Percentiles rank a stretch among this genome's conserved stretches.
These are phyloP conservation scores for Campaea margaritaria DNA, from an alignment of 2,888 invertebrate species.

Conservation along the genomic window DNA sequence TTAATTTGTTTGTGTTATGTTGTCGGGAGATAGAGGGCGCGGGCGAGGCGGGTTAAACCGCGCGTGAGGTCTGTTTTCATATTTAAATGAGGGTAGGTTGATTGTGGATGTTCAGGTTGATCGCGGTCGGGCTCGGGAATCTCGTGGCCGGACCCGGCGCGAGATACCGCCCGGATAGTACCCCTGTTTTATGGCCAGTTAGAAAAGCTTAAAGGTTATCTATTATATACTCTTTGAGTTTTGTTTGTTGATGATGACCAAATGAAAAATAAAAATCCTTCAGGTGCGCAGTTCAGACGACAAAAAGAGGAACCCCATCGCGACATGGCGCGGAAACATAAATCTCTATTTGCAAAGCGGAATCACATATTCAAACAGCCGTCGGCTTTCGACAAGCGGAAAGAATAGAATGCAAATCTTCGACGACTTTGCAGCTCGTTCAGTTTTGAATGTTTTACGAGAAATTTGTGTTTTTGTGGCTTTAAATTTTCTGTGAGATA, in stretches of 20 bases:
- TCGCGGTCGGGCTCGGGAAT: constrained; percentile 30
- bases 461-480: background rate
- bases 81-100: constrained; percentile 82
- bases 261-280: too few species aligned
- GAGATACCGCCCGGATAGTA: background rate
- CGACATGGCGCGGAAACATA: constrained; percentile 54
- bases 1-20: constrained; percentile 85
- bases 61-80: constrained; percentile 80
- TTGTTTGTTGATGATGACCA: too few species aligned
- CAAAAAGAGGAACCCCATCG: constrained; percentile 27
- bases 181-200: too few species aligned
- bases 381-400: constrained; percentile 60
- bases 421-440: constrained; percentile 49
- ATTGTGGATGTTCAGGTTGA: constrained; percentile 71
- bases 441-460: constrained; percentile 43
- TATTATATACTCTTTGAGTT: too few species aligned
- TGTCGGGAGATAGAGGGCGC: constrained; percentile 57
- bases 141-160: background rate
- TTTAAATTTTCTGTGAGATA: too few species aligned
- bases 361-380: constrained; percentile 76
- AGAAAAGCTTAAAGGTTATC: too few species aligned
- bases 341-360: constrained; percentile 55
- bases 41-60: constrained; percentile 59
- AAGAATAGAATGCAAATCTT: constrained; percentile 61
- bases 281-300: constrained; percentile 2